Evolutionary conservation across 35 echinoderm and acorn worm genomes (phyloP).

Genomic region (Lytechinus pictus): DNA sequence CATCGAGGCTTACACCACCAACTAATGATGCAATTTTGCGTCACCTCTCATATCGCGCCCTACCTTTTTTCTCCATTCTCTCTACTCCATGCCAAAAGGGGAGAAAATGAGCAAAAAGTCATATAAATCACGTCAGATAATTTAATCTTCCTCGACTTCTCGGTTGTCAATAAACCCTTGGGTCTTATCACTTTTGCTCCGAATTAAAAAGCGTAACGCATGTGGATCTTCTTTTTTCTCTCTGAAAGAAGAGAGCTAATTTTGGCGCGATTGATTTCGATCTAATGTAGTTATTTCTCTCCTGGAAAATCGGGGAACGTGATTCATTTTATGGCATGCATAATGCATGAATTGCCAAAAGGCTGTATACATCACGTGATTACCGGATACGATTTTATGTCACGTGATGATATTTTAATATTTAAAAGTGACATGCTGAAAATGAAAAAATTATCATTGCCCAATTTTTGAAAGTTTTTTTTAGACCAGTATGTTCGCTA

Average conservation of each 20-base stretch:
- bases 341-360: not conserved
- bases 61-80: not conserved
- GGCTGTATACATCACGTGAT: not conserved
- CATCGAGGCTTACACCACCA: not conserved
- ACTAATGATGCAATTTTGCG: constrained; percentile 18
- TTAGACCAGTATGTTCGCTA: too few relatives aligned
- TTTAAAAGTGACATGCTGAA: not conserved
- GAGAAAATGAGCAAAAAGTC: constrained; percentile 14
- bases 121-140: constrained; percentile 33
- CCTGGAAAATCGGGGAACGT: not conserved
- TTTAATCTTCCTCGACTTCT: constrained; percentile 31
- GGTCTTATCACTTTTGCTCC: constrained; percentile 4
- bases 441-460: not conserved
- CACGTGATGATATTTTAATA: not conserved
- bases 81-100: not conserved
- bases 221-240: not conserved
- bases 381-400: not conserved
- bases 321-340: not conserved
- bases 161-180: constrained; percentile 22
- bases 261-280: not conserved
- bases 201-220: constrained; percentile 5
- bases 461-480: too few relatives aligned
- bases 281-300: not conserved
- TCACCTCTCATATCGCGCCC: not conserved
- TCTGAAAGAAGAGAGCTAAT: not conserved